Percentiles rank a stretch among this genome's conserved stretches.
These are phyloP conservation scores for Podarcis lilfordi DNA, from an alignment of 2,797 vertebrate genomes.

Conservation along the genomic window DNA sequence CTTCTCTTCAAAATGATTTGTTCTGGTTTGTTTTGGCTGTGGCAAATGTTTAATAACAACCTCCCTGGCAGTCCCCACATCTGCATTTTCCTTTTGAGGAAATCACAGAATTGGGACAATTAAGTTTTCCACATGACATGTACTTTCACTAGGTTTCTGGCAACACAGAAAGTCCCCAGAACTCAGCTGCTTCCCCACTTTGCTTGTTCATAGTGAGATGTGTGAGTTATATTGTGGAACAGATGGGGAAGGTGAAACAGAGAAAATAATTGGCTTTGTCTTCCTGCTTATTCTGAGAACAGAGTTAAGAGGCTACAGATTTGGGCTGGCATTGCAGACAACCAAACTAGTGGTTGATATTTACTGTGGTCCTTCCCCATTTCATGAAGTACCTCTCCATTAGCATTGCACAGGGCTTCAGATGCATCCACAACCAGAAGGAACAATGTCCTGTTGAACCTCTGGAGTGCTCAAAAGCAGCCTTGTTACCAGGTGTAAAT, in stretches of 20 bases:
- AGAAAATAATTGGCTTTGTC: neutral
- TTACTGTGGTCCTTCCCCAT: neutral
- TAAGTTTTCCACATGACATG: neutral
- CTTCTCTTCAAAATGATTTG: neutral
- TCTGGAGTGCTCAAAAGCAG: neutral
- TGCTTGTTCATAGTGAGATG: neutral
- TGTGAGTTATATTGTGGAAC: neutral
- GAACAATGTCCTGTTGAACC: neutral
- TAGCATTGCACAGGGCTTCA: neutral
- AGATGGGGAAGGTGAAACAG: neutral
- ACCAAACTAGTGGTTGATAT: neutral
- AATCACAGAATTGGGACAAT: neutral
- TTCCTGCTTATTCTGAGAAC: too few relatives aligned
- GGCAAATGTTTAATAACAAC: neutral
- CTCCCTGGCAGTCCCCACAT: neutral
- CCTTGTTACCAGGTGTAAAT: neutral
- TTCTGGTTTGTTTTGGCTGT: neutral
- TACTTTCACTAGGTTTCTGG: neutral
- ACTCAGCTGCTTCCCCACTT: neutral
- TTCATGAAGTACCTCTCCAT: neutral
- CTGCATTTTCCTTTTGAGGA: neutral
- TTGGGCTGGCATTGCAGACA: neutral
- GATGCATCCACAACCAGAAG: neutral
- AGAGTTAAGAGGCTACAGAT: neutral
- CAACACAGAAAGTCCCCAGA: neutral